Evolutionary conservation across 2,797 vertebrate species (phyloP).

Genomic region (Capromys pilorides): DNA sequence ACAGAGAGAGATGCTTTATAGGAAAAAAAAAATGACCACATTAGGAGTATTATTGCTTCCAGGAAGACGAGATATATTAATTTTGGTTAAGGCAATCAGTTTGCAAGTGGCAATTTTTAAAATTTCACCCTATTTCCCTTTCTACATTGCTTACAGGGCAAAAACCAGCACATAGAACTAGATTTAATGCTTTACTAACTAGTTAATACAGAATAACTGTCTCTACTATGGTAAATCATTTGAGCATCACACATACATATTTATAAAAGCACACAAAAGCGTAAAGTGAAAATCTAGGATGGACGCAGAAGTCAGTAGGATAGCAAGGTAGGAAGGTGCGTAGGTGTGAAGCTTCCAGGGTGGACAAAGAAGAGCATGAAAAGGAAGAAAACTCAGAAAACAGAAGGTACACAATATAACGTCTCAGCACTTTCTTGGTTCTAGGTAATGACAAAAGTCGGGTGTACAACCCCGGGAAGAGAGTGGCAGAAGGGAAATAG

Average conservation of each 20-base stretch:
- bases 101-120: background rate
- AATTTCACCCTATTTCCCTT: background rate
- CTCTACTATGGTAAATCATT: background rate
- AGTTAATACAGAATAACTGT: background rate
- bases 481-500: background rate
- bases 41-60: background rate
- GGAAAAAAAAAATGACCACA: background rate
- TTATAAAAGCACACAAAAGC: background rate
- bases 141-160: background rate
- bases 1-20: background rate
- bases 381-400: background rate
- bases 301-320: background rate
- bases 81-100: background rate
- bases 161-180: background rate
- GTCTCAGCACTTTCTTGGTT: background rate
- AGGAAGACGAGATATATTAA: background rate
- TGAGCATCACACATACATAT: background rate
- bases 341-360: background rate
- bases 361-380: background rate
- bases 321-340: background rate
- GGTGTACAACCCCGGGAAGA: background rate
- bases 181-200: background rate
- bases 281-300: background rate
- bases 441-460: background rate
- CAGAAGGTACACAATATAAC: background rate